These are phyloP conservation scores for Crocuta crocuta DNA, from an alignment of 2,113 vertebrate genomes.

Conservation along the genomic window DNA sequence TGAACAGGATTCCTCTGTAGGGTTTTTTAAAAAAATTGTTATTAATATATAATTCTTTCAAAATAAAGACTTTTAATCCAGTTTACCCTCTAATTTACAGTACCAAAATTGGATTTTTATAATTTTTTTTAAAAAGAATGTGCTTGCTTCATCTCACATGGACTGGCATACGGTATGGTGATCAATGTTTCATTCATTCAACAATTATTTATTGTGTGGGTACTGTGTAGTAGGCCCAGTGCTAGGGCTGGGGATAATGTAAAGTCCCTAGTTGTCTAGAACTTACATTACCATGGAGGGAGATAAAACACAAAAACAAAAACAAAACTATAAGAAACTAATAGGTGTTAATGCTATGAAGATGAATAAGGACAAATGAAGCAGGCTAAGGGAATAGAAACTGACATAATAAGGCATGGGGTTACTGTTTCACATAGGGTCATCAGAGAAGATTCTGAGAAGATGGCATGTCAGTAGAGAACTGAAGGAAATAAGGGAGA, in stretches of 20 bases:
- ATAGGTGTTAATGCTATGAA: not conserved
- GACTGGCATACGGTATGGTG: not conserved
- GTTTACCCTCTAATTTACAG: not conserved
- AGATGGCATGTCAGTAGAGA: not conserved
- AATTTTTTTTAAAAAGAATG: not conserved
- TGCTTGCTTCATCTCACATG: not conserved
- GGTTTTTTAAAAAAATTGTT: not conserved
- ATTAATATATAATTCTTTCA: slow-evolving; percentile 29
- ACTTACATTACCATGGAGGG: not conserved
- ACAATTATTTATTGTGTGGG: not conserved
- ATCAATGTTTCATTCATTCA: not conserved
- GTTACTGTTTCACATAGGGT: not conserved
- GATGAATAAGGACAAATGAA: not conserved
- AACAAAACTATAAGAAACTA: not conserved
- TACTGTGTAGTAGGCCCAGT: not conserved
- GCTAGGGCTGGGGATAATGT: not conserved
- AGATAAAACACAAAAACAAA: not conserved
- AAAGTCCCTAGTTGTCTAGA: not conserved
- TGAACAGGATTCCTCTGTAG: not conserved
- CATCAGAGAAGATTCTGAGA: not conserved
- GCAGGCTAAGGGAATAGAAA: not conserved
- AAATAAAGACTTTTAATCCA: slow-evolving; percentile 2
- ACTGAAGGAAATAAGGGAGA: not conserved
- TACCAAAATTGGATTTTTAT: not conserved
- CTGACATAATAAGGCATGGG: not conserved